A percentile compares a stretch with the other conserved stretches of the same genome.
phyloP scores from a whole-genome alignment of 2,888 invertebrate genomes.

The Sinodicranocentrus sp. region DNA sequence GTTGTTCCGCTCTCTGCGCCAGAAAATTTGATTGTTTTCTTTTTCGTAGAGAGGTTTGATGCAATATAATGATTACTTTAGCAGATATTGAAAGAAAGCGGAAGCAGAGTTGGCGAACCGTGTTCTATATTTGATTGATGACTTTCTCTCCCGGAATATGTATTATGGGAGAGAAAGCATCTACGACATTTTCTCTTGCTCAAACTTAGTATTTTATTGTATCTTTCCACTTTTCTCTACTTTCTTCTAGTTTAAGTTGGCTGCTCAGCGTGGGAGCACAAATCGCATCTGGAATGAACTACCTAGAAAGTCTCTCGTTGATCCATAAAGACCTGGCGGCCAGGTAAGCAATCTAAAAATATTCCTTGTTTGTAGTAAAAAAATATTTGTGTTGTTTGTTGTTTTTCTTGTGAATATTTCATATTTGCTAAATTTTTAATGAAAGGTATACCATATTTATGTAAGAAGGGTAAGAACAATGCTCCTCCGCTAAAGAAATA shows the following conservation, averaged over 20 bases:
- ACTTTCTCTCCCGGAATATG: background rate
- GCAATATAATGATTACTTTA: no score
- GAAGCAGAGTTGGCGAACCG: background rate
- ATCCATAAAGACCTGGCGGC: conserved; percentile 76
- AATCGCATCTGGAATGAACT: conserved; percentile 77
- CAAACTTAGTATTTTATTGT: conserved; percentile 23
- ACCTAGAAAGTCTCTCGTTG: conserved; percentile 76
- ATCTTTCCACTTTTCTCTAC: conserved; percentile 6
- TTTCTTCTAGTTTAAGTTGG: conserved; percentile 72
- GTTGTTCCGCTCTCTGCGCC: no score
- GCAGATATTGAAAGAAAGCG: conserved; percentile 1
- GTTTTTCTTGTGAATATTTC: background rate
- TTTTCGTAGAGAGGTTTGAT: no score
- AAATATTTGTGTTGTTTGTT: background rate
- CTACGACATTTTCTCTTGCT: background rate
- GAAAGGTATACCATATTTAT: no score
- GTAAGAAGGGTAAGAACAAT: no score
- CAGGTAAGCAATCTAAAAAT: conserved; percentile 72
- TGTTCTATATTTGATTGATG: conserved; percentile 27
- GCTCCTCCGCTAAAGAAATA: no score
- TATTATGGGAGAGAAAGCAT: background rate
- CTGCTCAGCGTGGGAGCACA: conserved; percentile 75
- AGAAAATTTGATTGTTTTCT: no score
- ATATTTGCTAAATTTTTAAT: no score
- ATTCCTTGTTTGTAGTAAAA: background rate